Percentiles rank a stretch among this genome's conserved stretches.
Evolutionary conservation across 2,113 vertebrate genomes (phyloP).

Genomic region (Pseudopodoces humilis): DNA sequence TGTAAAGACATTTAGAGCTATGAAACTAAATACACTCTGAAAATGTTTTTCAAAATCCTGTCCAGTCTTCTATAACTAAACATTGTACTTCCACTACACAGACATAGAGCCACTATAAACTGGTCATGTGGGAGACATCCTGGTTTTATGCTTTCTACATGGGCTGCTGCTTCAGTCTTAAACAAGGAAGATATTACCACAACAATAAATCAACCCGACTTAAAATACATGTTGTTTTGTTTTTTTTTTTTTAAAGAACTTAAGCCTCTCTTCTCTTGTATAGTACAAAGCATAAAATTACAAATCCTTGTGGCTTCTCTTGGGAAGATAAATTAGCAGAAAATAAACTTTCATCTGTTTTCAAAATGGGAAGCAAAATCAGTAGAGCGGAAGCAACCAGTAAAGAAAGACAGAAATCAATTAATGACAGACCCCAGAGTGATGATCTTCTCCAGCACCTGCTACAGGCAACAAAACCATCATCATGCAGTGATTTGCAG

Average conservation of each 20-base stretch:
- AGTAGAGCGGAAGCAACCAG: not conserved
- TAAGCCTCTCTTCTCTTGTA: not conserved
- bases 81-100: not conserved
- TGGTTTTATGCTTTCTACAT: not conserved
- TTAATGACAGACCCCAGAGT: not conserved
- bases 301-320: not conserved
- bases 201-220: not conserved
- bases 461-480: not conserved
- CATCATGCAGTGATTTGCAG: not conserved
- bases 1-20: constrained; percentile 2
- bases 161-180: not conserved
- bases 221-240: not conserved
- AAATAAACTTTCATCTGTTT: not conserved
- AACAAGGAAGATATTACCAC: not conserved
- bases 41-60: not conserved
- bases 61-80: not conserved
- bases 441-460: not conserved
- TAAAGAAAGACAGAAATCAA: not conserved
- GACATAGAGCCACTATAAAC: not conserved
- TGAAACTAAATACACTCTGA: not conserved
- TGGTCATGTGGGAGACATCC: not conserved
- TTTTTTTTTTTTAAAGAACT: not conserved
- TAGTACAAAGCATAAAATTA: not conserved
- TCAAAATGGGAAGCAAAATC: not conserved
- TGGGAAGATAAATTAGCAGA: not conserved